Conservation (phyloP, 2,113 vertebrate genomes). For the Acanthisitta chloris region DNA sequence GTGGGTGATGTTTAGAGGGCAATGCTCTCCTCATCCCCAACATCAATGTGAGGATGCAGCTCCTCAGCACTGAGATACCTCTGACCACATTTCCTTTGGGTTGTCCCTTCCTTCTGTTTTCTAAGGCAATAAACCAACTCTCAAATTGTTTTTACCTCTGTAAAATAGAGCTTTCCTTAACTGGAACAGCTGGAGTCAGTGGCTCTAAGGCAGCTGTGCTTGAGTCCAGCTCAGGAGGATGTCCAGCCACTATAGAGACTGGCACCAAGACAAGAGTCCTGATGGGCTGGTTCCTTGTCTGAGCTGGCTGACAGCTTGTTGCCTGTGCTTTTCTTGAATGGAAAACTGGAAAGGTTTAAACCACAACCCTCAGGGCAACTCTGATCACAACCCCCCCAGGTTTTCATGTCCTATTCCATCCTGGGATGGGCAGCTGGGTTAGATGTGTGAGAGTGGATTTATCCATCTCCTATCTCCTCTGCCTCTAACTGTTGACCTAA, state of each 20-base stretch:
- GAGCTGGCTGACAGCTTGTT: not conserved
- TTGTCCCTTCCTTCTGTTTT: not conserved
- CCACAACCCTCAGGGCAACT: not conserved
- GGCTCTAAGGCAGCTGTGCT: not conserved
- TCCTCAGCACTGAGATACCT: not conserved
- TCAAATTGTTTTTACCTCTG: not conserved
- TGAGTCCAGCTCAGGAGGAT: not conserved
- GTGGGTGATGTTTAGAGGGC: not conserved
- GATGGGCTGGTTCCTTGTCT: not conserved
- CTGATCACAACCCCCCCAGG: not conserved
- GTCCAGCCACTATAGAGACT: not conserved
- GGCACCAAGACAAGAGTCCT: not conserved
- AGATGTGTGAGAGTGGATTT: not conserved
- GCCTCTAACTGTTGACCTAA: not conserved
- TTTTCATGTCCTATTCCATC: rapidly evolving
- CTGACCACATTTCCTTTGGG: not conserved
- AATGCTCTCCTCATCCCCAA: not conserved
- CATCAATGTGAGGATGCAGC: not conserved
- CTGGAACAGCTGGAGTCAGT: not conserved
- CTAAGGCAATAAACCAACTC: not conserved
- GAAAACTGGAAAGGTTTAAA: not conserved
- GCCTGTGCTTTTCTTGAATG: not conserved
- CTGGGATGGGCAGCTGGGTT: not conserved
- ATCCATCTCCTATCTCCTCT: not conserved
- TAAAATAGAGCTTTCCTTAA: not conserved